Evolutionary conservation across 64 coral and sea anemone genomes (phyloP).

Genomic region (Acropora tenuis): DNA sequence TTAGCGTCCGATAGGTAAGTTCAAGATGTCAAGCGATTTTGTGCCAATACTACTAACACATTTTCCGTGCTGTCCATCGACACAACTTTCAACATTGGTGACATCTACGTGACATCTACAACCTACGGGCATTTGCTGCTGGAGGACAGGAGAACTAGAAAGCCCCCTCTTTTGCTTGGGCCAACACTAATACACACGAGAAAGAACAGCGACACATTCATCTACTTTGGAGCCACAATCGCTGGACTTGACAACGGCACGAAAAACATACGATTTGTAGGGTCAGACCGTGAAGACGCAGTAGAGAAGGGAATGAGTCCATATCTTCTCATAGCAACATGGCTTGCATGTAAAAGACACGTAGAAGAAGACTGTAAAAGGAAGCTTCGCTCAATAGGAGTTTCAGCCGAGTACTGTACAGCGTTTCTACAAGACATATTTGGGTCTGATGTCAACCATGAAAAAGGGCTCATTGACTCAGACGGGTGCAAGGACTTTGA

Average conservation of each 20-base stretch:
- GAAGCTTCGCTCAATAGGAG: neutral
- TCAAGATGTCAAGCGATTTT: neutral
- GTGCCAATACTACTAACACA: neutral
- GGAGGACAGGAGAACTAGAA: neutral
- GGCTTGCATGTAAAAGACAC: neutral
- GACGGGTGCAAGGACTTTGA: constrained; percentile 3
- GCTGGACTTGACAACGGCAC: neutral
- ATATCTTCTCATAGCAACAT: constrained; percentile 12
- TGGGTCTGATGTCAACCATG: neutral
- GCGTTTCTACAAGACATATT: constrained; percentile 9
- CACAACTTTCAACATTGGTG: neutral
- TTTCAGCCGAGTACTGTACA: neutral
- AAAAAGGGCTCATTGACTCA: neutral
- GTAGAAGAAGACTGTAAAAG: constrained; percentile 27
- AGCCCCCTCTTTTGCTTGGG: constrained; percentile 11
- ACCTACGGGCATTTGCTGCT: neutral
- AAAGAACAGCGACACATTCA: constrained; percentile 38
- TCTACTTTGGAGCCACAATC: constrained; percentile 23
- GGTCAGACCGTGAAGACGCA: constrained; percentile 5
- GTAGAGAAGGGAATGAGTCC: too few species aligned
- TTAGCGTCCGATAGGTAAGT: neutral
- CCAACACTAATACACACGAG: constrained; percentile 26
- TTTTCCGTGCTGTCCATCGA: neutral
- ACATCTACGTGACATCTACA: neutral
- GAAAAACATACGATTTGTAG: constrained; percentile 21